Evolutionary conservation across 2,113 vertebrate species (phyloP).

Genomic region (Malurus elegans): DNA sequence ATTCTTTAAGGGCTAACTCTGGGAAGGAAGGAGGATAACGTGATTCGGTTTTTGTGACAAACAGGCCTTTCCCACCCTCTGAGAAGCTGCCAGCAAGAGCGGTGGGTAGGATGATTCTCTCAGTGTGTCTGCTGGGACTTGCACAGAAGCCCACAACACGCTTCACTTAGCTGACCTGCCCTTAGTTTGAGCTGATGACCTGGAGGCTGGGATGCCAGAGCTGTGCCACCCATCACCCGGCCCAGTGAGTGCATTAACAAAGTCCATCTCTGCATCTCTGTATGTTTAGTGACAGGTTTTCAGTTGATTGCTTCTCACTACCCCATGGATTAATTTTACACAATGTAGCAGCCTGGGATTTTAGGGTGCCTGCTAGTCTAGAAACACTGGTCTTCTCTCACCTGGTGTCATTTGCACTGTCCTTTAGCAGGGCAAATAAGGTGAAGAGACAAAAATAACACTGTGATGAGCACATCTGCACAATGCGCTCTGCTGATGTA

Average conservation of each 20-base stretch:
- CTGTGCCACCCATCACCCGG: background rate
- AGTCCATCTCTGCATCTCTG: rapidly evolving
- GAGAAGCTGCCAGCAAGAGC: background rate
- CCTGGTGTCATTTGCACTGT: background rate
- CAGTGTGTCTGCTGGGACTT: rapidly evolving
- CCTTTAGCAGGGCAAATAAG: background rate
- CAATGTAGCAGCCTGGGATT: background rate
- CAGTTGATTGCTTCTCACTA: background rate
- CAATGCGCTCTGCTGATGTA: background rate
- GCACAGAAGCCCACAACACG: rapidly evolving
- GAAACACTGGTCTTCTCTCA: background rate
- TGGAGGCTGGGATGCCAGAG: background rate
- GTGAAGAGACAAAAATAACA: background rate
- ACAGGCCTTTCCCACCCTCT: background rate
- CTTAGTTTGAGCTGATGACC: background rate
- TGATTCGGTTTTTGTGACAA: background rate
- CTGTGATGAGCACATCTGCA: background rate
- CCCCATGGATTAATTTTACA: background rate
- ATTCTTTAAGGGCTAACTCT: background rate
- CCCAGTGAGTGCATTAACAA: background rate
- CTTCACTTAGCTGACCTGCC: background rate
- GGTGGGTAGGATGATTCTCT: background rate
- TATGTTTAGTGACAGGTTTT: background rate
- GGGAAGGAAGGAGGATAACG: background rate
- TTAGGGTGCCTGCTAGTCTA: background rate